Evolutionary conservation across 2,113 vertebrate species (phyloP), one percentile per base, ranked within the genome.

Genomic region (Lynx canadensis): DNA sequence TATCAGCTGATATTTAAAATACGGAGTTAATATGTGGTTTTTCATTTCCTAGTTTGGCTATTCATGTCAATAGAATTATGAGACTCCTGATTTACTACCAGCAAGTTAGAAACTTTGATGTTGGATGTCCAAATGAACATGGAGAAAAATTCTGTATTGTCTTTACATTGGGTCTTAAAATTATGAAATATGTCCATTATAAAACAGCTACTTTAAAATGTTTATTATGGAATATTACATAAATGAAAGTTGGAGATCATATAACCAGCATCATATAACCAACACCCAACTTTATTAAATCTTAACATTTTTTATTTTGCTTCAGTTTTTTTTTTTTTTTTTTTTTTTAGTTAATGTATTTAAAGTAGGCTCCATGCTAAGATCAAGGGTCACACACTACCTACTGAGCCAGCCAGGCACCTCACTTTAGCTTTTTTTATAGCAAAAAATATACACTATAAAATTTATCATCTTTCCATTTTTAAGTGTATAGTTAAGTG

Each of bases 1-100:
- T 65, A 90, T 60, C 31, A 82, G 52, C 66, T 88, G 57, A 84
- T 80, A 31, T 80, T 95, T 97, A 94, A 94, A 92, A 74, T 92
- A 65, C 5, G 21, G 14, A 57, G 1, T 96, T 94, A 60, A 4
- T 86, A 33, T 74, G 11, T 86, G 31, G 18, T 81, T 96, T 78
- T 60, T 96, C 27, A 81, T 60, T 89, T 95, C 5, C 48, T 86
- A 13, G 12, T 87, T 86, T 97, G 78, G 5, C 68, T 89, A 2
- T 91, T 90, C 86, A 93, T 95, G 14, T 57, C 36, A 27, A 71
- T 55, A 68, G 12, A 79, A 85, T 55, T 92, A 73, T 74, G 25
- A 79, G 7, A 90, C 33, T 81, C 45, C 74, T 82, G 60, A 41
- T 63, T 96, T 80, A 65, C 90, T 93, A 88, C 33, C 48, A 88